Percentiles rank a stretch among this genome's conserved stretches.
These are phyloP conservation scores for Hyppa rectilinea DNA, from an alignment of 2,888 invertebrate species.

Conservation along the genomic window DNA sequence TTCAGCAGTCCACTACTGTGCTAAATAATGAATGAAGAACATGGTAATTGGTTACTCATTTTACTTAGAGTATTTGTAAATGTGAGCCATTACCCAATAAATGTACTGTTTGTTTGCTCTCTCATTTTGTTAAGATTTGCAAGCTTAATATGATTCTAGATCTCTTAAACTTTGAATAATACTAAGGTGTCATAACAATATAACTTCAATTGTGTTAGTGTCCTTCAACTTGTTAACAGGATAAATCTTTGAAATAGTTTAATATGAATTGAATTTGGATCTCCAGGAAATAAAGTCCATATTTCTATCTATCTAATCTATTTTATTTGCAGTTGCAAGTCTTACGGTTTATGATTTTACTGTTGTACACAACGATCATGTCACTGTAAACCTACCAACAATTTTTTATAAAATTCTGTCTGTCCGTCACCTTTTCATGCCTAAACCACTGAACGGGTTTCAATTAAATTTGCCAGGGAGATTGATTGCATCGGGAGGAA, in stretches of 20 bases:
- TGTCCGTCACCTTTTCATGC: too few species aligned
- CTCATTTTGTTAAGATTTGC: neutral
- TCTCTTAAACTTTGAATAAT: too few species aligned
- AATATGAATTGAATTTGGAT: neutral
- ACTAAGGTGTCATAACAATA: too few species aligned
- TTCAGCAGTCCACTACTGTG: neutral
- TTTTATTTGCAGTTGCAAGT: neutral
- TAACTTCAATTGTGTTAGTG: too few species aligned
- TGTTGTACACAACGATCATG: neutral
- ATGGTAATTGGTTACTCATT: neutral
- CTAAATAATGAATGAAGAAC: too few species aligned
- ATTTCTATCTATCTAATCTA: neutral
- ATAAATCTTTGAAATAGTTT: neutral
- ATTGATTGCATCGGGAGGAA: too few species aligned
- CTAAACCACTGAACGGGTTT: too few species aligned
- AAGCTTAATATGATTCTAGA: neutral
- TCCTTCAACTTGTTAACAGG: too few species aligned
- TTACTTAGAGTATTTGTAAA: neutral
- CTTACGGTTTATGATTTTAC: neutral
- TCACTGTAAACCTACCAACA: neutral
- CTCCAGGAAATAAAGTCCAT: neutral
- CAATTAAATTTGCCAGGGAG: too few species aligned
- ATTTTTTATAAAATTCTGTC: too few species aligned
- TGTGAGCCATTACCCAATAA: neutral
- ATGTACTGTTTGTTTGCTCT: neutral